These are phyloP conservation scores for Drosophila sordidula DNA, from an alignment of 2,888 invertebrate species.

Conservation along the genomic window DNA sequence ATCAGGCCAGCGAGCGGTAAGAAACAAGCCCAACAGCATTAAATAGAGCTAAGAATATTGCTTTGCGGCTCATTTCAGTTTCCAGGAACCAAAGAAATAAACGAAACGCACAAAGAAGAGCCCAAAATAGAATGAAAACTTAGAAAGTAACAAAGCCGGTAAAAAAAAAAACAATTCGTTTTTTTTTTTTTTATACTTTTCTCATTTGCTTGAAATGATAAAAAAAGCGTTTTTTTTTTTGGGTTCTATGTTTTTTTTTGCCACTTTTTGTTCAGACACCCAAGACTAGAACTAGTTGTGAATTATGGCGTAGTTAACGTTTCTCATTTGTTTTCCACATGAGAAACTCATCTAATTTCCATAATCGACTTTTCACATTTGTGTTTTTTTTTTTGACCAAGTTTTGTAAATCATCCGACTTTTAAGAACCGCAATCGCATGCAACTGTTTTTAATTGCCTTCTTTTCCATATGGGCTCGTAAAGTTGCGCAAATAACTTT, in stretches of 20 bases:
- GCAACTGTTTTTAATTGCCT: neutral
- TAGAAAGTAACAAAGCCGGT: constrained; percentile 11
- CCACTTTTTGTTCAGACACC: neutral
- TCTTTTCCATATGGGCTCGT: neutral
- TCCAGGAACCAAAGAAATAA: constrained; percentile 17
- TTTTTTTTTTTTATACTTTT: neutral
- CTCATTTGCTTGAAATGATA: neutral
- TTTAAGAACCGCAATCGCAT: neutral
- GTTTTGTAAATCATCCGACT: neutral
- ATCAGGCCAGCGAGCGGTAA: neutral
- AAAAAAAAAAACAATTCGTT: neutral
- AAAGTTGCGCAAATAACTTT: constrained; percentile 9
- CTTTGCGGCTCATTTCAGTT: constrained; percentile 28
- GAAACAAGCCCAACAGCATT: constrained; percentile 15
- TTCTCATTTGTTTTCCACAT: neutral
- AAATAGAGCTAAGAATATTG: constrained; percentile 34
- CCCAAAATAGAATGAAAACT: constrained; percentile 14
- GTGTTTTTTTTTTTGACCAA: neutral
- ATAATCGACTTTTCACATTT: constrained; percentile 8
- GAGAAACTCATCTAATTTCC: constrained; percentile 9
- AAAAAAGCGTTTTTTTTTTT: neutral
- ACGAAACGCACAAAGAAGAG: neutral
- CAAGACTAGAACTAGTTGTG: constrained; percentile 13
- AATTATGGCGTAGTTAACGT: constrained; percentile 11
- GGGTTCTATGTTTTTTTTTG: too few species aligned